Evolutionary conservation across 2,113 vertebrate species (phyloP), one percentile per base, ranked within the genome.

Genomic region (Thalassarche chlororhynchos): DNA sequence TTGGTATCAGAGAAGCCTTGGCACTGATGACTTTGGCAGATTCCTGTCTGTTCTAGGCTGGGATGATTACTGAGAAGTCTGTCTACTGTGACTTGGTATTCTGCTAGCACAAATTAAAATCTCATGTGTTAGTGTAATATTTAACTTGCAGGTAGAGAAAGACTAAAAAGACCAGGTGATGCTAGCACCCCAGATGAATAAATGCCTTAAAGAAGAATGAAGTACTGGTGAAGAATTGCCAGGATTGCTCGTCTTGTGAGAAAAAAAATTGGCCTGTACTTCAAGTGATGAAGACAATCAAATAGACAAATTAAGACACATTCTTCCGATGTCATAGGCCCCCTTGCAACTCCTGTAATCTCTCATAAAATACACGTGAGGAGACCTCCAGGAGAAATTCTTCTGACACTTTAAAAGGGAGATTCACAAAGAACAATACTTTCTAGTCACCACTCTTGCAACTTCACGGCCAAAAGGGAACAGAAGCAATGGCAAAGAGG

Each of bases 181-280:
- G 4, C 3, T 68, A 68, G 17, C 14, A 55, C 4, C 9, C 13
- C 13, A 68, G 25, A 51, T 64, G 5, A 54, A 83, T 24, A 21
- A 49, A 55, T 61, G 18, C 5, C 34, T 54, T 79, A 8, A 6
- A 64, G 17, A 36, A n/a, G 16, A 69, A 47, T n/a, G 31, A 66
- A 85, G 4, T 58, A 29, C 3, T 60, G 38, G 5, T 65, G 38
- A 80, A 76, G 14, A 55, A 68, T 54, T 58, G 6, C 2, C 28
- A 71, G 19, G 86, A 80, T 55, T 60, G 1, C 5, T 74, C 2
- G 8, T 57, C 36, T 84, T 52, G 7, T 9, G 28, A 68, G 32
- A 12, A 86, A 31, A 18, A 31, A 9, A 0, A 6, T 15, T 1
- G 0, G 17, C 16, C 21, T 40, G 10, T 54, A 31, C 8, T 46